Evolutionary conservation across 2,888 invertebrate species (phyloP), one percentile per base, ranked within the genome.

Genomic region (Amiota mariae): DNA sequence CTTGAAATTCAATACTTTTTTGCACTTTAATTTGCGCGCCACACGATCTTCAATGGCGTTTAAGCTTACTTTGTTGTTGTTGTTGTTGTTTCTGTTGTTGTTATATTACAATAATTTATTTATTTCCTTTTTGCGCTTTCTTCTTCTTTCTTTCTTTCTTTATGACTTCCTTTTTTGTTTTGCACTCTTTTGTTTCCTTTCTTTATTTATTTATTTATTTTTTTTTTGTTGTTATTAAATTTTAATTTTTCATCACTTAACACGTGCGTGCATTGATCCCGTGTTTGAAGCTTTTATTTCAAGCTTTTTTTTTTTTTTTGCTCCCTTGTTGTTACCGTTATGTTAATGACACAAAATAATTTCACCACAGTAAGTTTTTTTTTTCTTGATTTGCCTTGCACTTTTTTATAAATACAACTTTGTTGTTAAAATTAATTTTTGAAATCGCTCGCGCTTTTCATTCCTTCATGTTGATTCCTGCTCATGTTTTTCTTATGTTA

Each of bases 241-340:
- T 66, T 46, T 48, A 47, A 15, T 48, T 12, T 18, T 68, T 13
- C 46, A 15, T 36, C 61, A 59, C 59, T 18, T 49, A 49, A 57
- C 73, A 68, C 73, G 73, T 75, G 74, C 72, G 76, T 76, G 56
- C 72, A 73, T 75, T 76, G 76, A 74, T 73, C 73, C 70, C 71
- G 51, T 36, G 12, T 20, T 20, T 12, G 8, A n/a, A 24, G 61
- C 64, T 57, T 15, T 15, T 48, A 13, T 3, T 10, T 10, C 8
- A 64, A 47, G 71, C 49, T 54, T 67, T 67, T 51, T 51, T 51
- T 24, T 3, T 24, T 24, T n/a, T n/a, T n/a, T n/a, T n/a, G n/a
- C 1, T 24, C 24, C 36, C 6, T 36, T 36, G 36, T 36, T 20
- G 51, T 68, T 68, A 68, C 67, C 67, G 67, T 68, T 68, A 68